Base-by-base conservation (phyloP, 2,888 invertebrate genomes). In the Ennomos fuscantarius region DNA sequence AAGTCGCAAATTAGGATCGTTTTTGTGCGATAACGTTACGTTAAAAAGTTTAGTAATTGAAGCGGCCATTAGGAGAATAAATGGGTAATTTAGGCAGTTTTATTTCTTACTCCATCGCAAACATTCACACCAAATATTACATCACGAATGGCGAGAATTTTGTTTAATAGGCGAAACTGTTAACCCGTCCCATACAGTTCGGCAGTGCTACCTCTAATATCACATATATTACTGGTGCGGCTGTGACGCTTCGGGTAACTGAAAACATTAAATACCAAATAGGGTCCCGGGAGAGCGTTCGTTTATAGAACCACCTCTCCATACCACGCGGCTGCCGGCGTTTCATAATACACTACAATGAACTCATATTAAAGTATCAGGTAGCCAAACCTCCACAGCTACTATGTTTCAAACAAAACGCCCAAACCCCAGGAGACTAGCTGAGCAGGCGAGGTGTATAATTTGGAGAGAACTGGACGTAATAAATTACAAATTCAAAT, bases 251-350 rank as follows among this genome's bases (percentile, higher is more conserved):
- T 31, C 13, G 51, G 54, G 58, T 60, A 56, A 58, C 55, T 55
- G 46, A 47, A 34, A 41, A 60, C 42, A 65, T 67, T 65, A 62
- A 61, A 67, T 67, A 62, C 55, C 40, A 56, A 60, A 62, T 55
- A 61, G 45, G 48, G 15, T 50, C 60, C 53, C 62, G 12, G 32
- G 60, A 31, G 52, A 55, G 48, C 40, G 40, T 31, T 45, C 50
- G 34, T 41, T 51, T 44, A 47, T 36, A 51, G 39, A 60, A 13
- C 55, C 44, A 53, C 51, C 48, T 34, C 37, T 5, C 48, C 41
- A 39, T 50, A 32, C 49, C 41, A 24, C 24, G 53, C 15, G 41
- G 43, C 24, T 24, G 55, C 53, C 49, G 53, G 53, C 48, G 61
- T 55, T 62, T 48, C 60, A 24, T 3, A 24, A 24, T 6, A 49